These are phyloP conservation scores for Conomelus anceps DNA, from an alignment of 2,888 invertebrate genomes.

Conservation along the genomic window DNA sequence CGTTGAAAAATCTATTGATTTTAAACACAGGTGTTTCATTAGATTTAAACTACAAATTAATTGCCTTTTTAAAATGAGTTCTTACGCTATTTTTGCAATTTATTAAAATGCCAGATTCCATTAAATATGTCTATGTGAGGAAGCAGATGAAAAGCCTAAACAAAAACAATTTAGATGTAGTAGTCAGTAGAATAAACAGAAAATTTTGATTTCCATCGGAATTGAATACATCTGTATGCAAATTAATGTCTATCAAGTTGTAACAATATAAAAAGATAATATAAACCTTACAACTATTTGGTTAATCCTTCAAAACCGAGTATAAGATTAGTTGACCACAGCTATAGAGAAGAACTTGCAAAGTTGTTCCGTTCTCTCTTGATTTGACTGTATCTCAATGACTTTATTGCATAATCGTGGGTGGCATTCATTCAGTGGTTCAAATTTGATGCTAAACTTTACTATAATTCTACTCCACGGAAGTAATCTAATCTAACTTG, in stretches of 20 bases:
- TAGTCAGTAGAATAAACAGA: too few relatives aligned
- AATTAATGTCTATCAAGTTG: background rate
- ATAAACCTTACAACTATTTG: background rate
- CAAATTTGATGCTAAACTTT: background rate
- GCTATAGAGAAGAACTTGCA: background rate
- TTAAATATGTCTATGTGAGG: too few relatives aligned
- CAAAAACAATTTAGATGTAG: too few relatives aligned
- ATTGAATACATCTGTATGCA: background rate
- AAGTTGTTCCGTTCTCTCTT: background rate
- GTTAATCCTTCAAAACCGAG: background rate
- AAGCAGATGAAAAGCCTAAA: too few relatives aligned
- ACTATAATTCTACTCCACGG: background rate
- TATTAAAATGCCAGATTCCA: too few relatives aligned
- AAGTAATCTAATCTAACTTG: background rate
- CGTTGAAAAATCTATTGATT: too few relatives aligned
- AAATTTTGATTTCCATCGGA: background rate
- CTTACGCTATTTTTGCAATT: too few relatives aligned
- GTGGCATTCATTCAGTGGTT: background rate
- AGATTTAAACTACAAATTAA: too few relatives aligned
- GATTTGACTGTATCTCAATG: background rate
- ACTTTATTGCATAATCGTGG: background rate
- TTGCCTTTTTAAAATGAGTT: too few relatives aligned
- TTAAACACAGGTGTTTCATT: too few relatives aligned
- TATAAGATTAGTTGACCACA: background rate
- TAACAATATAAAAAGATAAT: background rate